Conservation (phyloP, 2,888 invertebrate species). For the Abrostola tripartita region DNA sequence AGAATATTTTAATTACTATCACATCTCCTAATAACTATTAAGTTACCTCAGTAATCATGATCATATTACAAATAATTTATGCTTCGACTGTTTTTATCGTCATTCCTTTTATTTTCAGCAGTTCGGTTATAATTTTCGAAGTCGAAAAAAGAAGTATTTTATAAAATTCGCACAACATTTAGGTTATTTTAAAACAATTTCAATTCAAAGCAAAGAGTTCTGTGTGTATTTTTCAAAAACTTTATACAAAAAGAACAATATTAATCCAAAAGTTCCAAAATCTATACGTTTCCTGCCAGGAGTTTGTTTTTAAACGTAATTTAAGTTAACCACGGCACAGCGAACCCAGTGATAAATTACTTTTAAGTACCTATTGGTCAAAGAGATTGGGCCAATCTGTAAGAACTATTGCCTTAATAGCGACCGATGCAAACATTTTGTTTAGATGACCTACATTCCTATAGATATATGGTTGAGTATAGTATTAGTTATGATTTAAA, state of each 20-base stretch:
- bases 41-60: too few relatives aligned
- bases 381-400: conserved; percentile 47
- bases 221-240: not conserved
- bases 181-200: too few relatives aligned
- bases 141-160: too few relatives aligned
- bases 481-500: not conserved
- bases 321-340: conserved; percentile 31
- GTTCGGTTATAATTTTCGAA: too few relatives aligned
- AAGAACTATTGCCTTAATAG: conserved; percentile 46
- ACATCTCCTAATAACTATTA: too few relatives aligned
- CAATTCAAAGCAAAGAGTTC: too few relatives aligned
- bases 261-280: conserved; percentile 11
- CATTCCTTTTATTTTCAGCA: too few relatives aligned
- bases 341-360: conserved; percentile 44
- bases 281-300: conserved; percentile 23
- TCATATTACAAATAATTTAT: too few relatives aligned
- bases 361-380: conserved; percentile 47
- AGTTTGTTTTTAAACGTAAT: conserved; percentile 26
- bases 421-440: conserved; percentile 24
- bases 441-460: conserved; percentile 19
- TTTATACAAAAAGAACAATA: not conserved
- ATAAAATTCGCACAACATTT: too few relatives aligned
- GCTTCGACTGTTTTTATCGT: too few relatives aligned
- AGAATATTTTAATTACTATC: too few relatives aligned
- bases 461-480: not conserved